Evolutionary conservation across 2,888 invertebrate species (phyloP), one percentile per base, ranked within the genome.

Genomic region (Nymphalis urticae): DNA sequence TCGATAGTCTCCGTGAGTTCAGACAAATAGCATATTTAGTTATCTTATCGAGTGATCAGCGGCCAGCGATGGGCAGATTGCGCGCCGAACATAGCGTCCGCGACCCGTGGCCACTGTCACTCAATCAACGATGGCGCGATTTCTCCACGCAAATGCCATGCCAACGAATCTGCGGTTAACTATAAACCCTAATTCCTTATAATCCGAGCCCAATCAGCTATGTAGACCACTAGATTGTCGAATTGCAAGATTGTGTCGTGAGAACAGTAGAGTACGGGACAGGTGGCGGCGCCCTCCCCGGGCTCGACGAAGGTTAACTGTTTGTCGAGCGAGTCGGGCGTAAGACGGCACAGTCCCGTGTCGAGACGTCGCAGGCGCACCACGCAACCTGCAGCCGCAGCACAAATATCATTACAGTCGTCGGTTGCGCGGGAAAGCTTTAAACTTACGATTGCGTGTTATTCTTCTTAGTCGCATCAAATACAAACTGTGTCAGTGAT

Each of bases 191-290:
- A 87, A 88, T 90, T 90, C 83, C 81, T 79, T 84, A 81, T 85
- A 88, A 92, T 88, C 88, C 87, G 88, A 85, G 81, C 83, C 89
- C 87, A 91, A 92, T 92, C 91, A 87, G 82, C 85, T 85, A 90
- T 90, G 88, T 92, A 87, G 92, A 90, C 87, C 89, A 87, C 82
- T 82, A 89, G 88, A 90, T 89, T 84, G 86, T 83, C 85, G 85
- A 86, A 85, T 85, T 82, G 85, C 83, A 77, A 79, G 87, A 81
- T 84, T 81, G 83, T 85, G 86, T 87, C 91, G 90, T 92, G 92
- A 91, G 92, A 92, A 91, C 87, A 87, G 86, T 87, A 91, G 86
- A 87, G 85, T 86, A 87, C 84, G 83, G 85, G 84, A 87, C 85
- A 90, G 92, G 90, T 91, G 90, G 88, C 87, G 77, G 64, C 51